Base-by-base conservation (phyloP, 2,888 invertebrate species). In the Melieria omissa region DNA sequence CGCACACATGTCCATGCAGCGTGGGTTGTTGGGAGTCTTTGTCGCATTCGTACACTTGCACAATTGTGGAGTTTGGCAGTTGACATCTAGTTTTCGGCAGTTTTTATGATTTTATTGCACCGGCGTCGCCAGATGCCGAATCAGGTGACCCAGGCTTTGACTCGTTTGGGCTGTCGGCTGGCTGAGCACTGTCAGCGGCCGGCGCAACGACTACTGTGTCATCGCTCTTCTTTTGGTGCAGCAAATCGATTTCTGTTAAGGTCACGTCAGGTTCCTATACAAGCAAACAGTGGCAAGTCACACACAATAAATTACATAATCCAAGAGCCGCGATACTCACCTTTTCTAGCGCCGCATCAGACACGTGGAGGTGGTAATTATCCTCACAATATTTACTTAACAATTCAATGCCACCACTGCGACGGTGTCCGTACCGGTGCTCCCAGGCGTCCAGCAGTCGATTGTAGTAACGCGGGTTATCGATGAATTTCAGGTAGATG, bases 371-470 rank as follows among this genome's bases (percentile, higher is more conserved):
- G 85, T 94, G 95, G 82, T 91, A 88, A 83, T 92, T 92, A 80
- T 92, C 90, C 75, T 89, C 88, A 84, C 94, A 94, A 76, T 92
- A 88, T 74, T 88, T 88, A 76, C 90, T 89, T 47, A 95, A 88
- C 52, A 91, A 83, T 71, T 89, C 88, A 77, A 93, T 88, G n/a
- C 92, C 87, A 14, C 77, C 75, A 0, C 81, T 79, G 6, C 87
- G 84, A 76, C 95, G 90, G 80, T 92, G 89, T 5, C 77, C 78
- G 84, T 95, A 96, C 76, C 92, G 90, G 42, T 89, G 86, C 86
- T 97, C 96, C 97, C 97, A 98, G 5, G 96, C 96, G 86, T 97
- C 95, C 80, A 97, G 90, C 74, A 98, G 89, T 74, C 95, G 90
- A 87, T 98, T 97, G 86, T 97, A 97, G 88, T 98, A 98, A 12